Conservation (phyloP, 2,888 invertebrate genomes). For the Chaitophorus viminalis region DNA sequence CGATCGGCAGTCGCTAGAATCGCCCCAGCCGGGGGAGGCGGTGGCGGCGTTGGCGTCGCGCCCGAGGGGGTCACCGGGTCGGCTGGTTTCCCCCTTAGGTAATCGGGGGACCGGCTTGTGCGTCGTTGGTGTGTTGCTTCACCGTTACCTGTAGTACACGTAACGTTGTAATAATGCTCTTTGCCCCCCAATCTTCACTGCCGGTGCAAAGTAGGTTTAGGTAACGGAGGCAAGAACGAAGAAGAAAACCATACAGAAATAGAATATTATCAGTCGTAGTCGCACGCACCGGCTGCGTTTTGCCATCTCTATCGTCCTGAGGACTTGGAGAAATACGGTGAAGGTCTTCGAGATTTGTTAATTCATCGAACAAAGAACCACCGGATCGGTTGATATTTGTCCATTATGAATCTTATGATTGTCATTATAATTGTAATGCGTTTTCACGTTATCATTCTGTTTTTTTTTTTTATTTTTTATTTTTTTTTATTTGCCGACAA, state of each 20-base stretch:
- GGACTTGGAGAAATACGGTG: not conserved
- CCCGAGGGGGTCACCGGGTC: conserved; percentile 57
- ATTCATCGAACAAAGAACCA: no score
- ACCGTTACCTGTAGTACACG: not conserved
- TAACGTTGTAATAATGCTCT: not conserved
- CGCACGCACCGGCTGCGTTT: not conserved
- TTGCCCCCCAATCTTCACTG: not conserved
- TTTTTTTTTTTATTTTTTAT: no score
- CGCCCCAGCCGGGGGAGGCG: conserved; percentile 36
- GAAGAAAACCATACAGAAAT: not conserved
- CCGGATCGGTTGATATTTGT: no score
- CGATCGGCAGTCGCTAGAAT: not conserved
- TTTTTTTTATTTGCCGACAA: no score
- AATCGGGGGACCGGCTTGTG: not conserved
- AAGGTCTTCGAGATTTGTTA: no score
- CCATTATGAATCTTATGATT: no score
- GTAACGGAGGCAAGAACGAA: not conserved
- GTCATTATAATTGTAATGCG: no score
- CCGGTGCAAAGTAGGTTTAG: no score
- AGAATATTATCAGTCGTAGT: not conserved
- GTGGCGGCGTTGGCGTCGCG: conserved; percentile 31
- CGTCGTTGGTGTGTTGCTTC: conserved; percentile 5
- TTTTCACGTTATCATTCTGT: no score
- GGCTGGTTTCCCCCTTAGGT: conserved; percentile 25
- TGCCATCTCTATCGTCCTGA: not conserved